These are phyloP conservation scores for Scalopus aquaticus DNA, from an alignment of 2,113 vertebrate species.

Conservation along the genomic window DNA sequence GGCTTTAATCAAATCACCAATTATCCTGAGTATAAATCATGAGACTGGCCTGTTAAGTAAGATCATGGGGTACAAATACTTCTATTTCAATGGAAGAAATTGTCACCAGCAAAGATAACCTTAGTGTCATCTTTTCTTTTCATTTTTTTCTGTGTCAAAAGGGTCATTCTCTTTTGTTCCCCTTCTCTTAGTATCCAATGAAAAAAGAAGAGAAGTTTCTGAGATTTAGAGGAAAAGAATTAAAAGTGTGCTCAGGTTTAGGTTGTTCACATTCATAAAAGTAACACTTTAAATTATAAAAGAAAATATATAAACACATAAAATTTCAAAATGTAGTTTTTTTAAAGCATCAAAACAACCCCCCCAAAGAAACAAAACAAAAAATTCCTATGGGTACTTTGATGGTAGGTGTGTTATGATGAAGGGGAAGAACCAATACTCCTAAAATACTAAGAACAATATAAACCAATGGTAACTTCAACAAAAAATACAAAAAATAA, in stretches of 20 bases:
- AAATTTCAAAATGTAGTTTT: neutral
- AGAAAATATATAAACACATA: neutral
- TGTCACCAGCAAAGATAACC: neutral
- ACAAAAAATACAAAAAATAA: no score
- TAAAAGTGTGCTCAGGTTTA: neutral
- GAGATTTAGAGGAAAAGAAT: neutral
- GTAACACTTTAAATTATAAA: neutral
- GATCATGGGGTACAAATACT: neutral
- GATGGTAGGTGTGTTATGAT: no score
- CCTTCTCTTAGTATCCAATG: neutral
- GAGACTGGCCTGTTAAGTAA: neutral
- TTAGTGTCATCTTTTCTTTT: neutral
- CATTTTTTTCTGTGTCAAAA: neutral
- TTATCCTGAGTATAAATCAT: neutral
- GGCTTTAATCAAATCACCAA: neutral
- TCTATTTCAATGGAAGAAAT: neutral
- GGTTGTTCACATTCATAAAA: neutral
- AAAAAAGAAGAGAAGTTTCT: neutral
- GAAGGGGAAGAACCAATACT: no score
- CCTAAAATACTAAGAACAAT: no score
- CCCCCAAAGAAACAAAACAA: no score
- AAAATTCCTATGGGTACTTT: no score
- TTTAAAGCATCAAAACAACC: neutral
- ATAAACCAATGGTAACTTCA: no score
- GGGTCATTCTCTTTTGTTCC: neutral